Conservation (phyloP, 2,113 vertebrate genomes). For the Chunga burmeisteri region DNA sequence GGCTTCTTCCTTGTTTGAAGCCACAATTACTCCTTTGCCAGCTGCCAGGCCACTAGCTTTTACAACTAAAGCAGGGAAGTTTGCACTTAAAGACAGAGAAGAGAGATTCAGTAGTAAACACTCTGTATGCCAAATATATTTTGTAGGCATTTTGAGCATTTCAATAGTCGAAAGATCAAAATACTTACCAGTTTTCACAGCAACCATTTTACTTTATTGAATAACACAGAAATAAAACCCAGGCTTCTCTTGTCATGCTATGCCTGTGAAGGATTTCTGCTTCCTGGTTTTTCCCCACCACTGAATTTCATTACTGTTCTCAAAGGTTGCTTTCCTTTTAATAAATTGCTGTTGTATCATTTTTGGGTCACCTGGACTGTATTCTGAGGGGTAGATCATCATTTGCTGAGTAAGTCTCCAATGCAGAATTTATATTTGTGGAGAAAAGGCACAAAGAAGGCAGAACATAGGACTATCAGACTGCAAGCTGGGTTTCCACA, state of each 20-base stretch:
- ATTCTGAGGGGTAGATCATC: not conserved
- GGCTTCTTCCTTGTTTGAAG: conserved; percentile 83
- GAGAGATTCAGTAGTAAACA: not conserved
- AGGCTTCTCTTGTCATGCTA: not conserved
- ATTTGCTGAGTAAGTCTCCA: not conserved
- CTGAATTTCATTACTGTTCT: not conserved
- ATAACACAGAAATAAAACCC: not conserved
- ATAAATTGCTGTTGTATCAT: not conserved
- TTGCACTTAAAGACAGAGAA: conserved; percentile 74
- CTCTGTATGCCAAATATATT: not conserved
- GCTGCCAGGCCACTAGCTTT: conserved; percentile 95
- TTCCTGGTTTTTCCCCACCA: not conserved
- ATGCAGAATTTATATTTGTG: not conserved
- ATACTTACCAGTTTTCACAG: not conserved
- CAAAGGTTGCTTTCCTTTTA: not conserved
- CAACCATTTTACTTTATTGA: not conserved
- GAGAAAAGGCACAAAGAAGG: not conserved
- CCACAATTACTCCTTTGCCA: conserved; percentile 92
- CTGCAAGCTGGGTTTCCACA: not conserved
- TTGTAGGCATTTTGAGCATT: not conserved
- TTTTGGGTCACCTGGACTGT: not conserved
- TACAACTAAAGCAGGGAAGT: conserved; percentile 92
- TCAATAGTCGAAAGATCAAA: not conserved
- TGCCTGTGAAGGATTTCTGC: not conserved
- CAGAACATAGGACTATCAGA: not conserved